A percentile compares a stretch with the other conserved stretches of the same genome.
Conservation (phyloP, 2,113 vertebrate genomes). For the Emydocephalus ijimae region DNA sequence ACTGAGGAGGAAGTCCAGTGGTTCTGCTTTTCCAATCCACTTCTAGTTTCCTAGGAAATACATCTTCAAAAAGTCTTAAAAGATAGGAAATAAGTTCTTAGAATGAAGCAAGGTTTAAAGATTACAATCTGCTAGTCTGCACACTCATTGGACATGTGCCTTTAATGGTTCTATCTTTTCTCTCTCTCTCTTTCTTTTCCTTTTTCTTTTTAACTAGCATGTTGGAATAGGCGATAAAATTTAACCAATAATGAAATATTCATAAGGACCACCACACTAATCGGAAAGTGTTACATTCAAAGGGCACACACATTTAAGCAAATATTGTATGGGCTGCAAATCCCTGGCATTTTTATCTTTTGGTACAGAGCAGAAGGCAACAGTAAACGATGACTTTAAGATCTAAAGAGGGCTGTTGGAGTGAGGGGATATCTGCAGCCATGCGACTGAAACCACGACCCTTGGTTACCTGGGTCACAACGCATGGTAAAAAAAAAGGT, state of each 20-base stretch:
- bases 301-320: conserved; percentile 13
- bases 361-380: not conserved
- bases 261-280: conserved; percentile 50
- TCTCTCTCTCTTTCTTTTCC: not conserved
- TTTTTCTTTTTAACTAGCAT: conserved; percentile 42
- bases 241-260: conserved; percentile 58
- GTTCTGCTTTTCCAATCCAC: conserved; percentile 53
- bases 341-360: conserved; percentile 3
- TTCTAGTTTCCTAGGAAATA: conserved; percentile 44
- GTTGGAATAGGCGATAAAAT: conserved; percentile 35
- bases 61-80: conserved; percentile 51
- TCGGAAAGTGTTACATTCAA: conserved; percentile 50
- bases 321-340: not conserved
- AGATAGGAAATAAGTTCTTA: conserved; percentile 48
- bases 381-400: conserved; percentile 8
- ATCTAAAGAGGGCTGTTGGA: not conserved
- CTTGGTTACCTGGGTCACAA: not conserved
- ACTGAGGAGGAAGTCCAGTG: conserved; percentile 46
- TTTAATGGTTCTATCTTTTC: conserved; percentile 1
- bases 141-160: conserved; percentile 24
- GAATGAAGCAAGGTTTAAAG: conserved; percentile 54
- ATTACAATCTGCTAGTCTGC: conserved; percentile 47
- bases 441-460: not conserved
- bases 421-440: not conserved
- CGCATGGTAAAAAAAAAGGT: not conserved